A percentile compares a stretch with the other conserved stretches of the same genome.
Conservation (phyloP, 1,140 invertebrate genomes). For the Drosophila sproati region DNA sequence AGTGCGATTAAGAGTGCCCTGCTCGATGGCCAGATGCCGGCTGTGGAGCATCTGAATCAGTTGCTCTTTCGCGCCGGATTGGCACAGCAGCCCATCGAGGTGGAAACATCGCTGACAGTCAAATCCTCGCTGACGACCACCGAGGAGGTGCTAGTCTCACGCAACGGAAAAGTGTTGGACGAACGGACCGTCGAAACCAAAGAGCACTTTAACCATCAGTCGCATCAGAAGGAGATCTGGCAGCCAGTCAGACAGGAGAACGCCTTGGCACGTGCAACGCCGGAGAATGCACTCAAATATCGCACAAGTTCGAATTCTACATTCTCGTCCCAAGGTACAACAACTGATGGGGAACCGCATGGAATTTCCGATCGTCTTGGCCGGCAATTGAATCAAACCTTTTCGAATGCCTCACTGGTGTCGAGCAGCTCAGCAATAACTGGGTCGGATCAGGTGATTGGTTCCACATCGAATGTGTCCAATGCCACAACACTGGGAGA, state of each 20-base stretch:
- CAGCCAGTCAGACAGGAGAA: constrained; percentile 85
- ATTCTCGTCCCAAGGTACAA: constrained; percentile 51
- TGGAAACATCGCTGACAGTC: constrained; percentile 90
- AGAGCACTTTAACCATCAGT: constrained; percentile 90
- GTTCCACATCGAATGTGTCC: constrained; percentile 53
- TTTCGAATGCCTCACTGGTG: constrained; percentile 69
- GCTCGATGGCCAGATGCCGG: constrained; percentile 89
- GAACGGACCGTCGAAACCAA: constrained; percentile 90
- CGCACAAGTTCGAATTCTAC: constrained; percentile 61
- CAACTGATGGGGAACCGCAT: constrained; percentile 47
- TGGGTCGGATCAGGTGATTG: constrained; percentile 57
- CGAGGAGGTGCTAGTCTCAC: constrained; percentile 90
- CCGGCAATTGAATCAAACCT: constrained; percentile 72
- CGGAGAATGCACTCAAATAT: constrained; percentile 69
- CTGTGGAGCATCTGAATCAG: constrained; percentile 90
- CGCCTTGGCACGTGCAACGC: constrained; percentile 52
- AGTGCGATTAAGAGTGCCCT: constrained; percentile 89
- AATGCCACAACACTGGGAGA: constrained; percentile 63
- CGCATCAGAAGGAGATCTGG: constrained; percentile 89
- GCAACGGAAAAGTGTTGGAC: constrained; percentile 89
- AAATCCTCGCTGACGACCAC: constrained; percentile 90
- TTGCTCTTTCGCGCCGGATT: constrained; percentile 89
- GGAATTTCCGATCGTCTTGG: constrained; percentile 31
- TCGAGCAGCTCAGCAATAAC: constrained; percentile 65
- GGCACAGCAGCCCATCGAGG: constrained; percentile 88